Percentiles rank a stretch among this genome's conserved stretches.
These are phyloP conservation scores for Leucophora obtusa DNA, from an alignment of 2,888 invertebrate species.

Conservation along the genomic window DNA sequence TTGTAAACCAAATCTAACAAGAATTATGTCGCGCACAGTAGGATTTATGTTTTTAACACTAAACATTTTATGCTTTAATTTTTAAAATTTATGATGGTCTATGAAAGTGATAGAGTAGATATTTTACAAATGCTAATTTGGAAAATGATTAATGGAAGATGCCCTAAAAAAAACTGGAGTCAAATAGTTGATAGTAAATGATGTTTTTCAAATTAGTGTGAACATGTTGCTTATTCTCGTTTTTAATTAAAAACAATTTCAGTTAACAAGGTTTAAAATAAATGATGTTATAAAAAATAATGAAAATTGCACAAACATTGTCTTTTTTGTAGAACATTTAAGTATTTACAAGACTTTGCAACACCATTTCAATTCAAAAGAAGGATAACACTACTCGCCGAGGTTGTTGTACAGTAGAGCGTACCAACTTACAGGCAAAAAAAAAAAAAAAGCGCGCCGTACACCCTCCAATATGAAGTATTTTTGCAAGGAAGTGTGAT, in stretches of 20 bases:
- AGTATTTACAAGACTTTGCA: neutral
- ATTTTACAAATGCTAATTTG: constrained; percentile 9
- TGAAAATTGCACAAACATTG: neutral
- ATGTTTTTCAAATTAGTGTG: constrained; percentile 46
- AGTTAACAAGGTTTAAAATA: constrained; percentile 29
- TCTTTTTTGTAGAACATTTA: neutral
- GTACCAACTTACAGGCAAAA: too few relatives aligned
- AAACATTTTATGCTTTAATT: constrained; percentile 20
- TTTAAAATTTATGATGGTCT: constrained; percentile 48
- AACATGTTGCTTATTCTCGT: constrained; percentile 21
- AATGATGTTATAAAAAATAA: constrained; percentile 18
- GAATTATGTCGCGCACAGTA: constrained; percentile 60
- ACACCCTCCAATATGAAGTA: too few relatives aligned
- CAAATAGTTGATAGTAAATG: constrained; percentile 38
- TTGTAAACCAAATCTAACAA: constrained; percentile 46
- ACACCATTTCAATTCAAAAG: too few relatives aligned
- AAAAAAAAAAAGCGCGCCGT: too few relatives aligned
- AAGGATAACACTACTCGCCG: too few relatives aligned
- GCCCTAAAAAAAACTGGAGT: neutral
- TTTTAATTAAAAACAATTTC: constrained; percentile 33
- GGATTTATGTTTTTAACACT: constrained; percentile 52
- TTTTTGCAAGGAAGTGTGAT: too few relatives aligned
- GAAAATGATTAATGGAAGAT: constrained; percentile 49
- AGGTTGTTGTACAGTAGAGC: too few relatives aligned
- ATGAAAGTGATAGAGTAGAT: constrained; percentile 37